Percentiles rank a stretch among this genome's conserved stretches.
These are phyloP conservation scores for Callocephalon fimbriatum DNA, from an alignment of 2,113 vertebrate genomes.

Conservation along the genomic window DNA sequence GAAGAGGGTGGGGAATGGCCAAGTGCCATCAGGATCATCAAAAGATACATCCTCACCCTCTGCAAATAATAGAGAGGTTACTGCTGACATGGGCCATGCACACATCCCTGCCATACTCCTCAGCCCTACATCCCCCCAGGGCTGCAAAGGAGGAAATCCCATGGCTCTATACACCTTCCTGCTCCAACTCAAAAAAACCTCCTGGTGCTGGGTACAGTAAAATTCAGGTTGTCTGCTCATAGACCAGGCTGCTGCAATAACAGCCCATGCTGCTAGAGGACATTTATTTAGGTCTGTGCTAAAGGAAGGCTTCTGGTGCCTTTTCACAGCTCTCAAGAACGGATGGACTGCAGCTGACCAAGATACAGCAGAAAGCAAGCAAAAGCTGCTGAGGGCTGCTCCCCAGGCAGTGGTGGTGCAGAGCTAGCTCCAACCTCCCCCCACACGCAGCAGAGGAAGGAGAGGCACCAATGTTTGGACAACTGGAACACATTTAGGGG, in stretches of 20 bases:
- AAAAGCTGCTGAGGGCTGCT: background rate
- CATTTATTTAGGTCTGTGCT: background rate
- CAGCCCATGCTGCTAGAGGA: background rate
- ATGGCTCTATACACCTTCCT: background rate
- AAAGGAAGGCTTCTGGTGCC: background rate
- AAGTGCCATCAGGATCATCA: background rate
- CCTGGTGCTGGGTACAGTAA: background rate
- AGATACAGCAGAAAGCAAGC: conserved; percentile 36
- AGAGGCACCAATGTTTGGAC: conserved; percentile 79
- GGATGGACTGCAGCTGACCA: background rate
- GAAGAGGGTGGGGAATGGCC: background rate
- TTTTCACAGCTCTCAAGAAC: background rate
- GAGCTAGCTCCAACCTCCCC: conserved; percentile 14
- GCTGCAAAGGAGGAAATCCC: background rate
- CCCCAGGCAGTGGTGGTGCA: background rate
- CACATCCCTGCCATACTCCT: background rate
- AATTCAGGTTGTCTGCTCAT: rapidly evolving
- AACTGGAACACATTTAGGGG: conserved; percentile 82
- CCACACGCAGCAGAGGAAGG: background rate
- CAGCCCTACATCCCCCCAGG: no score
- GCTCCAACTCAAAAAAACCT: background rate
- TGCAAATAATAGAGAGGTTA: background rate
- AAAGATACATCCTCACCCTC: background rate
- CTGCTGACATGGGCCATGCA: rapidly evolving
- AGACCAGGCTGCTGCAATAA: background rate